phyloP scores from a whole-genome alignment of 2,113 vertebrate genomes.

The Diphyllodes magnificus region DNA sequence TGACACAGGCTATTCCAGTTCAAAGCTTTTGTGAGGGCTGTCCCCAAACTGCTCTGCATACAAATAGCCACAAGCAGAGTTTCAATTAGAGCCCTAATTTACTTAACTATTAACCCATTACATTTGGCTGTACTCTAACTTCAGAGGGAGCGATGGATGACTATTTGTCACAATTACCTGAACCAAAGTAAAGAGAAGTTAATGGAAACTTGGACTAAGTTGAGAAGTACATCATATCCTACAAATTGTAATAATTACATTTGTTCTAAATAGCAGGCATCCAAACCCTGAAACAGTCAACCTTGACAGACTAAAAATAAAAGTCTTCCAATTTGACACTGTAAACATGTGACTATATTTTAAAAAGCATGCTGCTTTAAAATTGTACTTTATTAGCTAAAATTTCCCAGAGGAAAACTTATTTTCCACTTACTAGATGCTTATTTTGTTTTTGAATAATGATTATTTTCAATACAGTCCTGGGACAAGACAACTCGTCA shows the following conservation, averaged over 20 bases:
- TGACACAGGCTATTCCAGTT: conserved; percentile 25
- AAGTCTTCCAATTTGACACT: not conserved
- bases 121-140: conserved; percentile 29
- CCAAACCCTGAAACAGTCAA: not conserved
- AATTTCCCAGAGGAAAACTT: not conserved
- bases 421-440: not conserved
- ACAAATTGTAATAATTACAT: not conserved
- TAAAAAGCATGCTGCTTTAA: not conserved
- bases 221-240: not conserved
- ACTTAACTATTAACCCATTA: conserved; percentile 57
- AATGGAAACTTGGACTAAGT: not conserved
- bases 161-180: conserved; percentile 3
- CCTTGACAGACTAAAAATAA: not conserved
- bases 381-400: not conserved
- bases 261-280: not conserved
- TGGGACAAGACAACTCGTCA: not conserved
- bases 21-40: conserved; percentile 20
- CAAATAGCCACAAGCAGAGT: conserved; percentile 42
- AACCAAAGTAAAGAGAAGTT: not conserved
- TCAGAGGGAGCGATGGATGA: not conserved
- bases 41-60: conserved; percentile 45
- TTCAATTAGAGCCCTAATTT: conserved; percentile 55
- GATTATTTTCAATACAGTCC: not conserved
- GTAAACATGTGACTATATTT: too few species aligned
- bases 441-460: not conserved